phyloP scores from a whole-genome alignment of 2,888 invertebrate species.

The Perdita meconis region DNA sequence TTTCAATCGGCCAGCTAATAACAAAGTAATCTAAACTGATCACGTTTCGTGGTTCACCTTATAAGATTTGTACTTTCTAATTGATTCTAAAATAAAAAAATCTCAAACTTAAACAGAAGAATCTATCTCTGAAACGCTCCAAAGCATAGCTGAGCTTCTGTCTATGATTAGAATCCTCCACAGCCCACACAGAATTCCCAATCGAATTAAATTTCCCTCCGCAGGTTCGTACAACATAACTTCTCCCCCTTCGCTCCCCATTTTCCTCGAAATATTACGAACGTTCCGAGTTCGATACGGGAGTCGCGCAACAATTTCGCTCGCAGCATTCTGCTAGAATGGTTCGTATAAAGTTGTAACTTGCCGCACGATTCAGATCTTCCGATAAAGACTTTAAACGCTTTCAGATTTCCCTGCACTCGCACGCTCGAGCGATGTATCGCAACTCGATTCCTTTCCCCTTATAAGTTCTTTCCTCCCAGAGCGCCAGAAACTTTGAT shows the following conservation, averaged over 20 bases:
- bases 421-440: not conserved
- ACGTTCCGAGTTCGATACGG: not conserved
- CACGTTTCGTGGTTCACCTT: no score
- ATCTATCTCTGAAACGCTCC: no score
- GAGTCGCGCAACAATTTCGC: not conserved
- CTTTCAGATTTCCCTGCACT: conserved; percentile 7
- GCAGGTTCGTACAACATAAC: not conserved
- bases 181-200: not conserved
- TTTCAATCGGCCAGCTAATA: no score
- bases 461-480: not conserved
- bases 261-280: not conserved
- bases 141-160: no score
- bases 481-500: not conserved
- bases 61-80: no score
- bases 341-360: conserved; percentile 12
- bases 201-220: not conserved
- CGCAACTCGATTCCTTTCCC: not conserved
- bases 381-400: conserved; percentile 5
- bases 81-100: no score
- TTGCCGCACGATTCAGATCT: not conserved
- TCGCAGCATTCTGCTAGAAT: not conserved
- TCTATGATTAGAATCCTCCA: not conserved
- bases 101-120: no score
- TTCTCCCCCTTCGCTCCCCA: no score
- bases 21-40: no score